Conservation (phyloP, 1,140 invertebrate genomes). For the Drosophila fuyamai region DNA sequence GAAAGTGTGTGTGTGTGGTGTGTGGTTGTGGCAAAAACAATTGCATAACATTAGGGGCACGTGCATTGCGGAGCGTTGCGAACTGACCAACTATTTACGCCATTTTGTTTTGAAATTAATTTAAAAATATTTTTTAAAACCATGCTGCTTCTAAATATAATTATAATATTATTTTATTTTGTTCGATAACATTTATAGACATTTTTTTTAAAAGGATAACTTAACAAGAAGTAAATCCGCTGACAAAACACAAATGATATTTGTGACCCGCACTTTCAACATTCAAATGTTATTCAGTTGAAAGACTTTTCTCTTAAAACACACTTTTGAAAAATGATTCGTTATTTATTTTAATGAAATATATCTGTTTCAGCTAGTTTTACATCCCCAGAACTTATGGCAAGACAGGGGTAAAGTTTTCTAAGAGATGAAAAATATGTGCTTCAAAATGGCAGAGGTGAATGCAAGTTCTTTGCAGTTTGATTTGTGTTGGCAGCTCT, state of each 20-base stretch:
- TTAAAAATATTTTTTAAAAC: not conserved
- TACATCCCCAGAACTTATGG: not conserved
- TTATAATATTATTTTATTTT: no score
- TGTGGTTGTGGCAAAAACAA: slow-evolving; percentile 42
- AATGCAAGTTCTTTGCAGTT: slow-evolving; percentile 36
- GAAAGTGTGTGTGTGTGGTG: not conserved
- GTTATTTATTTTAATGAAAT: slow-evolving; percentile 1
- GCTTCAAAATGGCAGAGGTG: slow-evolving; percentile 31
- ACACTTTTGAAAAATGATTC: not conserved
- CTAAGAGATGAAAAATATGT: not conserved
- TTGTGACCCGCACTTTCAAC: no score
- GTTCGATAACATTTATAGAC: no score
- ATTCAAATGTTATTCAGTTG: no score
- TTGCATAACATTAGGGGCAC: slow-evolving; percentile 44
- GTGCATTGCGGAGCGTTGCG: not conserved
- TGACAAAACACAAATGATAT: no score
- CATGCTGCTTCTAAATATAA: no score
- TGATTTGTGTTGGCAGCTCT: slow-evolving; percentile 45
- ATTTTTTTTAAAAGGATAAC: no score
- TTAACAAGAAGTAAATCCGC: no score
- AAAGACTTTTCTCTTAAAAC: not conserved
- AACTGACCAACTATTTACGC: not conserved
- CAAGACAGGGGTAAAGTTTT: not conserved
- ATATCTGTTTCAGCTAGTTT: not conserved
- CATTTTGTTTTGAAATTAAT: not conserved